Conservation (phyloP, 2,113 vertebrate species). For the Prietella phreatophila region DNA sequence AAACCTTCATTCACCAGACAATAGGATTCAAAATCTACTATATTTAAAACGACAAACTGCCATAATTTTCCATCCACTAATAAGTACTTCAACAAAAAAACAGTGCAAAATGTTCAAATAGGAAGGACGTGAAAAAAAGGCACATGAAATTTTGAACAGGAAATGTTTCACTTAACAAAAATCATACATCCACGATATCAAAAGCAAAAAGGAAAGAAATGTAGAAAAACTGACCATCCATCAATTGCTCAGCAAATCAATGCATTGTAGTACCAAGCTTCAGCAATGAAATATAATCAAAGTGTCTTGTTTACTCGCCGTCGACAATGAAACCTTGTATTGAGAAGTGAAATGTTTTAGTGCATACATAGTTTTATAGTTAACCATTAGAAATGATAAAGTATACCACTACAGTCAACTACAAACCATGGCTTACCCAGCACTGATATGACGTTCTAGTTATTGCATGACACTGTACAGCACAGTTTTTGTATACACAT, state of each 20-base stretch:
- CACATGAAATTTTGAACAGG: neutral
- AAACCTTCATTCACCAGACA: neutral
- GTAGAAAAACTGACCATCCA: neutral
- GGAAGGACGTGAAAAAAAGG: neutral
- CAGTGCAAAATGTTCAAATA: neutral
- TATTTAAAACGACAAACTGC: neutral
- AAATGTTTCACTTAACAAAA: constrained; percentile 3
- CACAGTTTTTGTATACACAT: neutral
- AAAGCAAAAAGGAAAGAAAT: neutral
- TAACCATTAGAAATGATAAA: neutral
- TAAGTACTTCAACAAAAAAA: neutral
- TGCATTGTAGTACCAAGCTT: neutral
- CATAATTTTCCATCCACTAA: neutral
- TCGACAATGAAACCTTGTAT: neutral
- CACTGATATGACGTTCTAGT: constrained; percentile 1
- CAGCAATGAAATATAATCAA: neutral
- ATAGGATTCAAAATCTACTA: neutral
- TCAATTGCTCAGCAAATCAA: neutral
- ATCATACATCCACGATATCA: neutral
- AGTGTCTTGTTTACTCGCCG: neutral
- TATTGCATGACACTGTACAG: constrained; percentile 17
- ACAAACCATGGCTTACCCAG: constrained; percentile 15
- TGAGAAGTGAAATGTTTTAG: neutral
- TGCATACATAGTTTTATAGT: constrained; percentile 15
- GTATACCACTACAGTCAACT: neutral